Evolutionary conservation across 1,140 invertebrate genomes (phyloP), one percentile per base, ranked within the genome.

Genomic region (Sitobion miscanthi): DNA sequence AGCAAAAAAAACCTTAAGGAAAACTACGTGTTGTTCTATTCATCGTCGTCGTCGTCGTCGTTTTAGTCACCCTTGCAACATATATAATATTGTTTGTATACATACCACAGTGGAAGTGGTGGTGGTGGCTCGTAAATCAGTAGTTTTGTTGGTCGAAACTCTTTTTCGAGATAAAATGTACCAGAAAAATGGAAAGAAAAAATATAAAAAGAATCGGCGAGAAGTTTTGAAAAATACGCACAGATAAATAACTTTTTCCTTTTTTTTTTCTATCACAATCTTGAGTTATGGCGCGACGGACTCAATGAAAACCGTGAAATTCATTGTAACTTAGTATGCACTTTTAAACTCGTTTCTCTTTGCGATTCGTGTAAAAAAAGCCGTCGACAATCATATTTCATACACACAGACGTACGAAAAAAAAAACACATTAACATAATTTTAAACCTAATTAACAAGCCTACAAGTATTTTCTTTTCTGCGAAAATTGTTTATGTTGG

Each of bases 141-240:
- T 54, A 49, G 87, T 52, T 88, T 88, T 88, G 47, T 88, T 45
- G 87, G 87, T 52, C 52, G 30, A 88, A 88, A 88, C 47, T 23
- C 21, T 89, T 57, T 54, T 57, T 23, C 21, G 4, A 89, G 88
- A 89, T 89, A 89, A 89, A 89, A 89, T 57, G 35, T 25, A 89
- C 20, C 42, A 52, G 52, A 54, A 54, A 86, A 86, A 86, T 47
- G 23, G 17, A 35, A 52, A 30, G 47, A 88, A 88, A 89, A 89
- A 38, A 89, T 11, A 38, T 57, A 52, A 52, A 89, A 89, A 38
- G 49, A n/a, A 54, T 89, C 45, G 20, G 35, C 21, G 30, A 54
- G 54, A 57, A 89, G 88, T 57, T 89, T 89, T 89, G 88, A 57
- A 57, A 89, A 89, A 89, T 89, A 54, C 52, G 21, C 9, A 7